These are phyloP conservation scores for Drosophila prosaltans DNA, from an alignment of 1,140 invertebrate species.

Conservation along the genomic window DNA sequence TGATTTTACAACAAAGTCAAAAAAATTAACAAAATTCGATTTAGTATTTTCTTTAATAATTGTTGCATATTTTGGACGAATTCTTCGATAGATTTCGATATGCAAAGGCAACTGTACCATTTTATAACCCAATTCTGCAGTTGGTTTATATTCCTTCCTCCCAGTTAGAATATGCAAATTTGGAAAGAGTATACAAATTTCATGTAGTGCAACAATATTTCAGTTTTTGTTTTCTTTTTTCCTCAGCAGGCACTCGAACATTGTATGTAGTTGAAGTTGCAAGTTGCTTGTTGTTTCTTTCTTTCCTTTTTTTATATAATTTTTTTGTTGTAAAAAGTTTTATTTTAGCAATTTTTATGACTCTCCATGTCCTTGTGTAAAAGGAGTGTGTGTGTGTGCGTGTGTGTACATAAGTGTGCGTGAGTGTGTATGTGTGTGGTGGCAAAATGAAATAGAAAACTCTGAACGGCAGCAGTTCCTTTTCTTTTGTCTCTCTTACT, in stretches of 20 bases:
- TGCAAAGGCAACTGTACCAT: no score
- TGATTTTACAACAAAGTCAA: no score
- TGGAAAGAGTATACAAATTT: not conserved
- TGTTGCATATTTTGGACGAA: no score
- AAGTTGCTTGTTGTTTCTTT: constrained; percentile 15
- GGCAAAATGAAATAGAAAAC: constrained; percentile 75
- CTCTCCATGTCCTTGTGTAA: constrained; percentile 69
- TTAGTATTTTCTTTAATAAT: no score
- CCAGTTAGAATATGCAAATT: no score
- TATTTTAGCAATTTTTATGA: constrained; percentile 63
- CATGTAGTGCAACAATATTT: not conserved
- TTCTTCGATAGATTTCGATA: no score
- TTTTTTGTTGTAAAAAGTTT: constrained; percentile 21
- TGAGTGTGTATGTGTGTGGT: constrained; percentile 21
- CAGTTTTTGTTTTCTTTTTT: constrained; percentile 11
- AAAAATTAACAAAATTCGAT: no score
- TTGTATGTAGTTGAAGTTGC: constrained; percentile 20
- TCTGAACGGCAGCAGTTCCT: constrained; percentile 19
- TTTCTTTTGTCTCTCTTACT: constrained; percentile 28
- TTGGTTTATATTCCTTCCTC: no score
- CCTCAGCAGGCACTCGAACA: constrained; percentile 16
- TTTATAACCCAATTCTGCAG: no score
- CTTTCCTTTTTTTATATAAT: constrained; percentile 21
- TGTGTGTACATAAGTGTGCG: constrained; percentile 40
- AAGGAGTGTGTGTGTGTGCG: constrained; percentile 32